A percentile compares a stretch with the other conserved stretches of the same genome.
Conservation (phyloP, 2,797 vertebrate genomes). For the Corythornis leucogaster region DNA sequence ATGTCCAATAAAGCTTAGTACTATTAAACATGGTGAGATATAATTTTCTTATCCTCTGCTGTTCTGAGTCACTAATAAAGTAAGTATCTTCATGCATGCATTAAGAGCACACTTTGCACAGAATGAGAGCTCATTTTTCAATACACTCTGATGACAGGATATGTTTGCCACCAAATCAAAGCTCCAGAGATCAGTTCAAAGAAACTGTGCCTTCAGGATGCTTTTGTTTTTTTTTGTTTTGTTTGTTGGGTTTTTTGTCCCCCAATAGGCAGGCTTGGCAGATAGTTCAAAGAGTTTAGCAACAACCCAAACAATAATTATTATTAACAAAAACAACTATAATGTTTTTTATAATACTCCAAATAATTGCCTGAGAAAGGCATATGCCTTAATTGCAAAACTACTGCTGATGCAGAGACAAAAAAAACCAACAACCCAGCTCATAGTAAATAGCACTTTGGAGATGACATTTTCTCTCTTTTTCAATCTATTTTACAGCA, state of each 20-base stretch:
- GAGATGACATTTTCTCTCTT: background rate
- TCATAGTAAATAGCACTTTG: background rate
- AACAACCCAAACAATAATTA: background rate
- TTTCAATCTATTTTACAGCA: conserved; percentile 37
- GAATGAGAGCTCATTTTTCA: conserved; percentile 11
- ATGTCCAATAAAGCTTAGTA: background rate
- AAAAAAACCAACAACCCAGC: background rate
- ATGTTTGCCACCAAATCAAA: background rate
- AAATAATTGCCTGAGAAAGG: conserved; percentile 15
- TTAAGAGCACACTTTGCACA: background rate
- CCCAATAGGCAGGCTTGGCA: background rate
- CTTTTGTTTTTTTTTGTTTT: background rate
- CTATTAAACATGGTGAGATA: background rate
- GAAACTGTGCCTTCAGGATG: background rate
- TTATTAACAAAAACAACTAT: background rate
- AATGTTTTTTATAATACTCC: background rate
- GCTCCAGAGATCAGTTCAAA: conserved; percentile 22
- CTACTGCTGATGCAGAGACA: background rate
- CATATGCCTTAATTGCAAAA: background rate
- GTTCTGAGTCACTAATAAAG: background rate
- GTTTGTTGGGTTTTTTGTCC: too few relatives aligned
- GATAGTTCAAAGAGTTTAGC: conserved; percentile 23
- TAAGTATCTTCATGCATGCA: background rate
- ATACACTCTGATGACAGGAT: background rate
- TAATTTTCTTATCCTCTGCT: conserved; percentile 6